These are phyloP conservation scores for Periplaneta americana DNA, from an alignment of 1,140 invertebrate genomes.

Conservation along the genomic window DNA sequence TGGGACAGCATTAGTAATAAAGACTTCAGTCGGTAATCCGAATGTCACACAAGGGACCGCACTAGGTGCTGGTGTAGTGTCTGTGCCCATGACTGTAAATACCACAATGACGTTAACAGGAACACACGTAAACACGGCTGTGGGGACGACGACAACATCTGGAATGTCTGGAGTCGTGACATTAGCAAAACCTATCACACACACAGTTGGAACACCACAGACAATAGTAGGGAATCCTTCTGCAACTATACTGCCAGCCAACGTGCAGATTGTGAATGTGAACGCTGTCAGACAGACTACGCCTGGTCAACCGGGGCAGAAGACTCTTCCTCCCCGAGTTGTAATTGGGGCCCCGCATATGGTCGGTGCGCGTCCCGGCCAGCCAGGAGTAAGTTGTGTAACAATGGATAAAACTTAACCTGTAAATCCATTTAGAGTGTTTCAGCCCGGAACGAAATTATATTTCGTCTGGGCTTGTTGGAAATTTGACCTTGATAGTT, in stretches of 20 bases:
- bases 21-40: constrained; percentile 45
- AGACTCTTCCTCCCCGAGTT: constrained; percentile 67
- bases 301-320: constrained; percentile 60
- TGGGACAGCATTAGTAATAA: constrained; percentile 60
- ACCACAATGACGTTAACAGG: constrained; percentile 41
- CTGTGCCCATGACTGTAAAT: constrained; percentile 62
- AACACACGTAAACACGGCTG: constrained; percentile 27
- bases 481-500: no score
- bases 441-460: no score
- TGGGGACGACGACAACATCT: constrained; percentile 27
- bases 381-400: constrained; percentile 72
- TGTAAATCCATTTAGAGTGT: no score
- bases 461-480: no score
- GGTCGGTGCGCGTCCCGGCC: constrained; percentile 70
- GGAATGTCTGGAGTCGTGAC: constrained; percentile 44
- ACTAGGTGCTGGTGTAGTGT: constrained; percentile 52
- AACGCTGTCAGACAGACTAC: constrained; percentile 63
- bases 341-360: constrained; percentile 75
- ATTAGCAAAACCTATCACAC: constrained; percentile 43
- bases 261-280: constrained; percentile 80
- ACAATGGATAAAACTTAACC: no score
- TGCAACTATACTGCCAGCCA: constrained; percentile 57
- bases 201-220: constrained; percentile 46
- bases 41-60: constrained; percentile 23
- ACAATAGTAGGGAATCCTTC: constrained; percentile 32